A percentile compares a stretch with the other conserved stretches of the same genome.
Evolutionary conservation across 2,888 invertebrate genomes (phyloP).

Genomic region (Leptinotarsa tumamoca): DNA sequence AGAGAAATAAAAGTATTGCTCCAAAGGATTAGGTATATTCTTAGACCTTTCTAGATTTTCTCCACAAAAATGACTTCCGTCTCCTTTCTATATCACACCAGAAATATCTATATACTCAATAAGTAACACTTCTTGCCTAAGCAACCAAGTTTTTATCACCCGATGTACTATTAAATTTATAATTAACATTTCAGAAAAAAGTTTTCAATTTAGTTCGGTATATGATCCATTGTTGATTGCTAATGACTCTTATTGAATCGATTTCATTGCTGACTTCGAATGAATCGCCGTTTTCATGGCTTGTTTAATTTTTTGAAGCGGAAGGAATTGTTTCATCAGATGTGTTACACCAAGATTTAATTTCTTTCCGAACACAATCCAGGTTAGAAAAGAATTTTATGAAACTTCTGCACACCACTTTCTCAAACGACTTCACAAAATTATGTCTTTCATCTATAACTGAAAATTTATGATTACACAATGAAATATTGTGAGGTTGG

Average conservation of each 20-base stretch:
- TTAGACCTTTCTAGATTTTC: no score
- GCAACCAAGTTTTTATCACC: not conserved
- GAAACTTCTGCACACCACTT: no score
- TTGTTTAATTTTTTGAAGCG: not conserved
- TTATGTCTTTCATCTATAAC: no score
- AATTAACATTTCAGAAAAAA: not conserved
- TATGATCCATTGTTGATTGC: not conserved
- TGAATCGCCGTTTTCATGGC: not conserved
- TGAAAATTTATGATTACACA: no score
- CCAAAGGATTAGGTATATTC: no score
- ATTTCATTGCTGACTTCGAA: not conserved
- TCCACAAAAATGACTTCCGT: no score
- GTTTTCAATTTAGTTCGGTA: conserved; percentile 6
- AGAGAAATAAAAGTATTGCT: no score
- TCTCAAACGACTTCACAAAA: no score
- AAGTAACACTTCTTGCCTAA: not conserved
- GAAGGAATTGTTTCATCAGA: not conserved
- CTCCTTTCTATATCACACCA: no score
- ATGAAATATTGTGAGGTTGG: no score
- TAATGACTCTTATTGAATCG: conserved; percentile 4
- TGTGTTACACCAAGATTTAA: not conserved
- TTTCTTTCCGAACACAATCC: not conserved
- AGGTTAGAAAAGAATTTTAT: no score
- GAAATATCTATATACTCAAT: not conserved
- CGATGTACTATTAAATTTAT: not conserved